Evolutionary conservation across 2,888 invertebrate genomes (phyloP).

Genomic region (Portevinia maculata): DNA sequence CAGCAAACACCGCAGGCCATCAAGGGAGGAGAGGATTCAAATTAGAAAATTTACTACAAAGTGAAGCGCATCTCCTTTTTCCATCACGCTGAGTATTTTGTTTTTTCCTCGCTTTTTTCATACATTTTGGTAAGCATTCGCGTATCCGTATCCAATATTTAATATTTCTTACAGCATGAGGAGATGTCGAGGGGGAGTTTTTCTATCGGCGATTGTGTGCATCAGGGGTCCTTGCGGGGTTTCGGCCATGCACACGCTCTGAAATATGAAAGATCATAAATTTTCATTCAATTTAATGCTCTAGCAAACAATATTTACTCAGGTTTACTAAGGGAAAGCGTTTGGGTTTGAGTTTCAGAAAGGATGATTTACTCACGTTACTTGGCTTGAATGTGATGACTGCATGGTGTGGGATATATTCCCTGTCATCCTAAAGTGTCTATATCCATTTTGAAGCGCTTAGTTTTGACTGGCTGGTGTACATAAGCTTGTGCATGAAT

Average conservation of each 20-base stretch:
- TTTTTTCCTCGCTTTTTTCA: conserved; percentile 17
- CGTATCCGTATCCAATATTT: conserved; percentile 68
- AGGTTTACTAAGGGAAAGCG: conserved; percentile 29
- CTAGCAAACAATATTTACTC: conserved; percentile 81
- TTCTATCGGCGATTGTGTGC: conserved; percentile 17
- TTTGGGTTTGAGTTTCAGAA: conserved; percentile 34
- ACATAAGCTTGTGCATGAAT: conserved; percentile 1
- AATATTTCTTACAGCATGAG: conserved; percentile 34
- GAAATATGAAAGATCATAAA: conserved; percentile 82
- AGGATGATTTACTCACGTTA: conserved; percentile 20
- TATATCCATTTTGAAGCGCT: conserved; percentile 14
- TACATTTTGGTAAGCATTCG: conserved; percentile 44
- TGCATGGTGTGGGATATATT: background rate
- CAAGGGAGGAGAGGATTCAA: conserved; percentile 1
- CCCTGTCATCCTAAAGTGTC: conserved; percentile 7
- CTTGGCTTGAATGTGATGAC: conserved; percentile 18
- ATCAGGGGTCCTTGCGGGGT: background rate
- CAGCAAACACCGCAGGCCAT: conserved; percentile 19
- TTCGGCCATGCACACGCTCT: conserved; percentile 47
- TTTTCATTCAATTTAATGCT: conserved; percentile 83
- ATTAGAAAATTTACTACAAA: conserved; percentile 38
- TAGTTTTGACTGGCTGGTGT: conserved; percentile 44
- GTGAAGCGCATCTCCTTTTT: conserved; percentile 55
- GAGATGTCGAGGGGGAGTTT: background rate
- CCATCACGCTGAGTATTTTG: conserved; percentile 38